Evolutionary conservation across 2,888 invertebrate species (phyloP).

Genomic region (Drepanosiphum platanoidis): DNA sequence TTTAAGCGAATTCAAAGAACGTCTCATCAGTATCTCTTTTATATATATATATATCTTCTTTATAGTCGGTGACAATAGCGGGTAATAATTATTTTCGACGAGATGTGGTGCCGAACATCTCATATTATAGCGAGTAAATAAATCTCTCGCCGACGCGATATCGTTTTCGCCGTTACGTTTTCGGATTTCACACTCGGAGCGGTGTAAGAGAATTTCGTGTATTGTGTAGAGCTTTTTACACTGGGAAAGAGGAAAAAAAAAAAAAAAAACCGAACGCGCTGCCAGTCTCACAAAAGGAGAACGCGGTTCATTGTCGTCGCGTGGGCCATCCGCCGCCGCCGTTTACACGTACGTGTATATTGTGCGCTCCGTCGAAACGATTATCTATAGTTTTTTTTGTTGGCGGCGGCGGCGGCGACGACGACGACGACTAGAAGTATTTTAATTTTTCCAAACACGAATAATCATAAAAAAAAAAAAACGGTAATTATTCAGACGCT

Average conservation of each 20-base stretch:
- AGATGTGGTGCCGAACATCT: too few relatives aligned
- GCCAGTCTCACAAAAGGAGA: conserved; percentile 31
- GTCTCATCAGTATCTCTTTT: neutral
- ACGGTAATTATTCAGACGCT: conserved; percentile 37
- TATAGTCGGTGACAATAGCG: neutral
- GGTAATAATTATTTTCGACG: neutral
- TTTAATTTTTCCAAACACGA: conserved; percentile 15
- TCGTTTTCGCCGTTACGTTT: neutral
- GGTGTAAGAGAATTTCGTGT: neutral
- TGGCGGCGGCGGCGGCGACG: neutral
- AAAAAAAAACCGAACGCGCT: too few relatives aligned
- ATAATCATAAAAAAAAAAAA: too few relatives aligned
- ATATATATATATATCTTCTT: too few relatives aligned
- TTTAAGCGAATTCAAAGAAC: conserved; percentile 7
- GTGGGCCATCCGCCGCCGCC: neutral
- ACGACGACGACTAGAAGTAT: too few relatives aligned
- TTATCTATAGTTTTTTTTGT: conserved; percentile 25
- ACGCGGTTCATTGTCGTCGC: conserved; percentile 8
- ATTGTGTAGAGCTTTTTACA: neutral
- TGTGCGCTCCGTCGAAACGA: neutral
- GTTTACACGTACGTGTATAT: too few relatives aligned
- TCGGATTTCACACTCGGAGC: neutral
- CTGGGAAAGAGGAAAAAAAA: too few relatives aligned
- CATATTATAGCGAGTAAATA: too few relatives aligned
- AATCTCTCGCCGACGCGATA: too few relatives aligned